Evolutionary conservation across 2,113 vertebrate genomes (phyloP).

Genomic region (Leptobrachium ailaonicum): DNA sequence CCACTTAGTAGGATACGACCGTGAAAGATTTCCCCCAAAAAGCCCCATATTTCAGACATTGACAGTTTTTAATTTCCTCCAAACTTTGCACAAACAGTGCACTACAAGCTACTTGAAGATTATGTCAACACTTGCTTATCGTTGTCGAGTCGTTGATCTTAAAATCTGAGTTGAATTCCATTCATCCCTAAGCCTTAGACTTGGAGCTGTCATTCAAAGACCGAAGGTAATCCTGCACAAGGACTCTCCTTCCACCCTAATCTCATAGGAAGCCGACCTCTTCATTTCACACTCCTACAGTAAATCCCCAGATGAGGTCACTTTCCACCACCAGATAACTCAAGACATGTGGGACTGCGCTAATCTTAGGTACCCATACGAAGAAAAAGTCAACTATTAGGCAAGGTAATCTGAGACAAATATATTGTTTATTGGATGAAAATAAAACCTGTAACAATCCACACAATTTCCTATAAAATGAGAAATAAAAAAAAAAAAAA

Average conservation of each 20-base stretch:
- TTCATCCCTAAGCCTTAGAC: conserved; percentile 11
- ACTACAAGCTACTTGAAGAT: not conserved
- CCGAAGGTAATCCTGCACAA: conserved; percentile 34
- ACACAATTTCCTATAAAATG: too few relatives aligned
- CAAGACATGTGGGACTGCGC: conserved; percentile 1
- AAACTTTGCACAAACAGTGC: not conserved
- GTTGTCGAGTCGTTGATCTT: not conserved
- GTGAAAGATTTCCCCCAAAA: too few relatives aligned
- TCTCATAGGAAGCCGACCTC: conserved; percentile 24
- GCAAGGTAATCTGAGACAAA: too few relatives aligned
- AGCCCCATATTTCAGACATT: too few relatives aligned
- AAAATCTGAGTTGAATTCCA: not conserved
- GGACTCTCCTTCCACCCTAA: conserved; percentile 37
- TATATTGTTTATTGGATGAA: too few relatives aligned
- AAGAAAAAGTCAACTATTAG: too few relatives aligned
- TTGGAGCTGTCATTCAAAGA: conserved; percentile 21
- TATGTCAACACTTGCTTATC: conserved; percentile 28
- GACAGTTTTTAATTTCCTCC: too few relatives aligned
- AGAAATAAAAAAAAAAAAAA: too few relatives aligned
- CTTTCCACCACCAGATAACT: not conserved
- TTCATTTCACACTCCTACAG: conserved; percentile 23
- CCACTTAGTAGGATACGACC: too few relatives aligned
- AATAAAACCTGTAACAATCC: too few relatives aligned
- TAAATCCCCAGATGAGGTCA: conserved; percentile 34
- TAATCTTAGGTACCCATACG: too few relatives aligned